Percentiles rank a stretch among this genome's conserved stretches.
Conservation (phyloP, 2,113 vertebrate species). For the Furnarius figulus region DNA sequence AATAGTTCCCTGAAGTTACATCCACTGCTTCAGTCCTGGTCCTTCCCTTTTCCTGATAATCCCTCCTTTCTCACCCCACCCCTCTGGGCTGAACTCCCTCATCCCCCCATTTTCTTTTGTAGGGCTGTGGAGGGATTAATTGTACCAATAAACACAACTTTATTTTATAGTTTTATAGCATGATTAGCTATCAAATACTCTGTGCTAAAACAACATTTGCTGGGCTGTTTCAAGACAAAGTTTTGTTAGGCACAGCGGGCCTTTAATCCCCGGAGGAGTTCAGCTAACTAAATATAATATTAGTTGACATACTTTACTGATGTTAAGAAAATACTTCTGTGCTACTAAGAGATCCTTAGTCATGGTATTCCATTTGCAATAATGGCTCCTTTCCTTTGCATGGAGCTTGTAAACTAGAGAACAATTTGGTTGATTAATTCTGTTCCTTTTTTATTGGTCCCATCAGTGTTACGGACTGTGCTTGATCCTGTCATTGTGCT, state of each 20-base stretch:
- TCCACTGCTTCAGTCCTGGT: neutral
- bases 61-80: neutral
- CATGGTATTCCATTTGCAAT: neutral
- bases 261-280: conserved; percentile 53
- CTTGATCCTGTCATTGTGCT: neutral
- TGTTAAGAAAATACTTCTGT: conserved; percentile 57
- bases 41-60: neutral
- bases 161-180: conserved; percentile 65
- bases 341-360: neutral
- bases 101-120: neutral
- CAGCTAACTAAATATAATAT: conserved; percentile 65
- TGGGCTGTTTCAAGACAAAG: conserved; percentile 43
- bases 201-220: conserved; percentile 62
- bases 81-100: neutral
- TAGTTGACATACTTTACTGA: conserved; percentile 66
- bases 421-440: neutral
- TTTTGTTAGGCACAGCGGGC: conserved; percentile 68
- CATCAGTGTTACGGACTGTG: neutral
- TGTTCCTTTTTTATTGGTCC: neutral
- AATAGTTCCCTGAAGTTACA: neutral
- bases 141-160: conserved; percentile 68
- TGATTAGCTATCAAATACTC: conserved; percentile 63
- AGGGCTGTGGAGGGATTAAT: conserved; percentile 58
- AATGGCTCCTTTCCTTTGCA: neutral
- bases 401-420: neutral